Base-by-base conservation (phyloP, 2,888 invertebrate genomes). In the Perizoma affinitatum region DNA sequence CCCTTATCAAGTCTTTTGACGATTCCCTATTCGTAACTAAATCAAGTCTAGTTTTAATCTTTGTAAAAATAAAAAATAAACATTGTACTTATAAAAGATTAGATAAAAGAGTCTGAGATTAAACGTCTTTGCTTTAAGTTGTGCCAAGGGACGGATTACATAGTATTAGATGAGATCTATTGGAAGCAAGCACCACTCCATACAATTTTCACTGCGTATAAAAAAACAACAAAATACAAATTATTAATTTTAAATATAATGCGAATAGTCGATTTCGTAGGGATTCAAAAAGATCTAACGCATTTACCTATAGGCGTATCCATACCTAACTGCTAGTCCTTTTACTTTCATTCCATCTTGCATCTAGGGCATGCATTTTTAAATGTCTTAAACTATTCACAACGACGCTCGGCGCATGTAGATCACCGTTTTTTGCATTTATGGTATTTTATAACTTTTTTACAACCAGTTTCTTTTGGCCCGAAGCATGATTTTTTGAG, bases 131-230 rank as follows among this genome's bases (percentile, higher is more conserved):
- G 78, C 75, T 73, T 76, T 74, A 71, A 76, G 71, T 79, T 82
- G 85, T 85, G 87, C 84, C 84, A 83, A 84, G 84, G 87, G 88
- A 88, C 87, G 87, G 88, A 86, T 78, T 79, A 76, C 72, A 71
- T 79, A 72, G 72, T 74, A 73, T 70, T 69, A 76, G 66, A 47
- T 44, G 69, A 60, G 59, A 73, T 68, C 61, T 66, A 68, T 66
- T 67, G 66, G 67, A 68, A 71, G 60, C 63, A 63, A 66, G 51
- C 41, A 49, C 54, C 6, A 48, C 22, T 41, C 11, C 22, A 35
- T 46, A 46, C n/a, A 9, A 45, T 45, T 45, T 10, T 45, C 10
- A 43, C 43, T 43, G 10, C n/a, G n/a, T n/a, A n/a, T n/a, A n/a
- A n/a, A n/a, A n/a, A n/a, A n/a, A n/a, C n/a, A n/a, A n/a, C n/a